These are phyloP conservation scores for Chiroxiphia lanceolata DNA, from an alignment of 2,797 vertebrate genomes.

Conservation along the genomic window DNA sequence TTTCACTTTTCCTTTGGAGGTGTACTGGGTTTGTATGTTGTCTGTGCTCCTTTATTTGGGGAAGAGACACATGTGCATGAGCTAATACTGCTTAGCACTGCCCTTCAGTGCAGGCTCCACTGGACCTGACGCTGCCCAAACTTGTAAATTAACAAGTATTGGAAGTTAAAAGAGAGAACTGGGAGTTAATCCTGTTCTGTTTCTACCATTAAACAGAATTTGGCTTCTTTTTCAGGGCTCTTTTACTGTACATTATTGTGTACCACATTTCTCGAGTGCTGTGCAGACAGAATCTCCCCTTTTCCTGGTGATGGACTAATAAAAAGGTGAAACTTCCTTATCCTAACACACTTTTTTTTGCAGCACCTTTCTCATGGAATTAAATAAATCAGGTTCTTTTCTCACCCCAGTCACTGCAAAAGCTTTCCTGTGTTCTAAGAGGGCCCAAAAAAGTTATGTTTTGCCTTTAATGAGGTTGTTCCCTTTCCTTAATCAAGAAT, in stretches of 20 bases:
- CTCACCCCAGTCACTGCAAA: neutral
- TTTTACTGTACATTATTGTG: rapidly evolving
- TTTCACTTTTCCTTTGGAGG: neutral
- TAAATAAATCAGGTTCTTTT: neutral
- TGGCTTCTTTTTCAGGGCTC: neutral
- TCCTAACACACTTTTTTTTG: neutral
- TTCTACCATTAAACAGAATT: neutral
- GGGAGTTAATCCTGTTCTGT: neutral
- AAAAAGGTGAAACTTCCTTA: neutral
- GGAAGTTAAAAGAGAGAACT: neutral
- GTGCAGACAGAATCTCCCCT: neutral
- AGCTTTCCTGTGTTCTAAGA: neutral
- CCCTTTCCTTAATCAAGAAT: neutral
- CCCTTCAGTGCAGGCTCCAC: neutral
- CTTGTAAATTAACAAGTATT: neutral
- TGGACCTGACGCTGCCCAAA: neutral
- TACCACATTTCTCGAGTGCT: neutral
- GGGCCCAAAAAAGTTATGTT: neutral
- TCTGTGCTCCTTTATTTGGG: neutral
- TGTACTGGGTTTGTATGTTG: neutral
- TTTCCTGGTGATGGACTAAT: neutral
- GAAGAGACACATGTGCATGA: neutral
- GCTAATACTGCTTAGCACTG: neutral
- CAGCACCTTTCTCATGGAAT: neutral
- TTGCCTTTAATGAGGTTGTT: neutral